Evolutionary conservation across 2,797 vertebrate species (phyloP), one percentile per base, ranked within the genome.

Genomic region (Pseudochromis fuscus): DNA sequence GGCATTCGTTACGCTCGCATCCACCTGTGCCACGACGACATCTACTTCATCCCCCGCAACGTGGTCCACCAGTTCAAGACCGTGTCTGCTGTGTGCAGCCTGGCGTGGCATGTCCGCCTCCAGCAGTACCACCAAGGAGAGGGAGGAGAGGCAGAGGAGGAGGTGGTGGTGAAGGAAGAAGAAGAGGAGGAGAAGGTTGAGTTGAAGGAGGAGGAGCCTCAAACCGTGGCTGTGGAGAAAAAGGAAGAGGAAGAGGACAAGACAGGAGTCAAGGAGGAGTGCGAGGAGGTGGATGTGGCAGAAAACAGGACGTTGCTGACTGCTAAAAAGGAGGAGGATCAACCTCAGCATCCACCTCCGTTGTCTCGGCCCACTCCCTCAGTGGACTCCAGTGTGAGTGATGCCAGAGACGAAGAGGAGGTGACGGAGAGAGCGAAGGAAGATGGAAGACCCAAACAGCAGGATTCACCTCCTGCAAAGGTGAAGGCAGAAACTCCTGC

Each of bases 11-110:
- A 99, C 63, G 97, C 98, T 67, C 96, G 97, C 75, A 96, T 99
- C 84, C 96, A 96, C 88, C 93, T 99, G 9, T 96, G 96, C 4
- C 97, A 99, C 89, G 94, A 99, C 57, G 98, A 99, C 93, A 94
- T 99, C 91, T 99, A 99, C 87, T 99, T 98, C 91, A 99, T 99
- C 88, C 98, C 98, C 2, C 95, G 97, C 88, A 97, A 96, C 58
- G 97, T 99, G 74, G 96, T 99, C 78, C 98, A 99, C 92, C 98
- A 99, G 92, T 99, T 99, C 92, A 99, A 99, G 95, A 98, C 97
- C 0, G 96, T 99, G 67, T 99, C 98, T 1, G 95, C 97, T 1
- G 98, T 99, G 65, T 97, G 96, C 93, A 99, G 97, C 92, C 94
- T 99, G 88, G 98, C 98, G 1, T 99, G 98, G 98, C 98, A 99